A percentile compares a stretch with the other conserved stretches of the same genome.
Conservation (phyloP, 1,140 invertebrate species). For the Drosophila tsacasi region DNA sequence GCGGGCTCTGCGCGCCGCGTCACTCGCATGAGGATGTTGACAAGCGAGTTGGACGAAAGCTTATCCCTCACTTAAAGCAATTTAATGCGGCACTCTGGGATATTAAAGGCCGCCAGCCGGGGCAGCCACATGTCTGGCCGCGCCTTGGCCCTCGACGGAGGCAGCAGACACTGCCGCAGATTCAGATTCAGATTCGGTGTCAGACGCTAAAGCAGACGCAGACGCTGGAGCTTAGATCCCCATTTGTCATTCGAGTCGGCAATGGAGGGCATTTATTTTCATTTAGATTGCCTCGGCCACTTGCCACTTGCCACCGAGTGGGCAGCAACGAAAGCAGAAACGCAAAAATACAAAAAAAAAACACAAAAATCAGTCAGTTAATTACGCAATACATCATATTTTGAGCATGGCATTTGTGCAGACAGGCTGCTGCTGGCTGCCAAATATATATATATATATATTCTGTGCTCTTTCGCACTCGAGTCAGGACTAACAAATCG, state of each 20-base stretch:
- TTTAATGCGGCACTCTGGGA: conserved; percentile 64
- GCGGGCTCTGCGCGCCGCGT: conserved; percentile 5
- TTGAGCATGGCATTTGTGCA: conserved; percentile 20
- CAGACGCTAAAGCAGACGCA: conserved; percentile 11
- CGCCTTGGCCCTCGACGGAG: neutral
- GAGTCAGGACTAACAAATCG: conserved; percentile 25
- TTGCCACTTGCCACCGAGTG: conserved; percentile 27
- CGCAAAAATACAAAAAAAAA: conserved; percentile 8
- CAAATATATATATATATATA: conserved; percentile 15
- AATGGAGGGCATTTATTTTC: conserved; percentile 70
- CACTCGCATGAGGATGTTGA: conserved; percentile 31
- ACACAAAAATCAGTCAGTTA: conserved; percentile 70
- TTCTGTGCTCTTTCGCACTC: conserved; percentile 2
- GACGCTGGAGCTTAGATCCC: conserved; percentile 38
- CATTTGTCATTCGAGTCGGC: conserved; percentile 62
- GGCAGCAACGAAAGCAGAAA: conserved; percentile 18
- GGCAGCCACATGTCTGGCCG: conserved; percentile 31
- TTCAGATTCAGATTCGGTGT: conserved; percentile 13
- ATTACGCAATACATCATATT: conserved; percentile 73
- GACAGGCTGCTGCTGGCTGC: conserved; percentile 20
- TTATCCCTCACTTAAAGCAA: conserved; percentile 59
- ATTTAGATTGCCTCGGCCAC: conserved; percentile 60
- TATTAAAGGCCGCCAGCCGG: conserved; percentile 56
- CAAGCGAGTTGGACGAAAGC: conserved; percentile 39
- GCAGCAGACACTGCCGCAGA: conserved; percentile 32